Evolutionary conservation across 2,797 vertebrate genomes (phyloP).

Genomic region (Trematomus bernacchii): DNA sequence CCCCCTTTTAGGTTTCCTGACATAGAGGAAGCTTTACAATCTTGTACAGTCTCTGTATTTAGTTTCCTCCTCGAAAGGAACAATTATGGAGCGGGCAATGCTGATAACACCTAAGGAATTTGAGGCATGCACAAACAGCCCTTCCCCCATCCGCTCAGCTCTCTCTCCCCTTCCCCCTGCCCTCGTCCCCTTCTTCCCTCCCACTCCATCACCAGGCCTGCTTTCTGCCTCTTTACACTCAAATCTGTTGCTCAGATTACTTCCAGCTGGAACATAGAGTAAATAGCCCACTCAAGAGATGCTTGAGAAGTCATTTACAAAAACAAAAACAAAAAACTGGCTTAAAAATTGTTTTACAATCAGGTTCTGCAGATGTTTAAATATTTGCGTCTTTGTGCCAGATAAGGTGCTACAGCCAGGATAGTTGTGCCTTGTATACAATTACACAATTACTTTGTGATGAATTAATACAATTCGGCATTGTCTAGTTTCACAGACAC

Average conservation of each 20-base stretch:
- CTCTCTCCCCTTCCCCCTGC: slow-evolving; percentile 51
- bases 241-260: slow-evolving; percentile 72
- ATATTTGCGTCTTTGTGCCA: not conserved
- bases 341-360: not conserved
- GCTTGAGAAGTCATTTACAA: slow-evolving; percentile 28
- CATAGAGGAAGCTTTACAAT: slow-evolving; percentile 36
- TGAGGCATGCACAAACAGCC: slow-evolving; percentile 85
- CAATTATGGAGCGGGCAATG: slow-evolving; percentile 77
- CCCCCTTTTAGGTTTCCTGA: slow-evolving; percentile 9
- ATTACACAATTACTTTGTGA: not conserved
- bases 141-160: slow-evolving; percentile 73
- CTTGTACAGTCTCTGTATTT: slow-evolving; percentile 44
- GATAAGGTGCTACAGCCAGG: not conserved
- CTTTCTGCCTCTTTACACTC: slow-evolving; percentile 65
- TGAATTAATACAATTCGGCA: not conserved
- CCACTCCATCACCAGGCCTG: slow-evolving; percentile 68
- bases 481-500: not conserved
- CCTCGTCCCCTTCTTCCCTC: slow-evolving; percentile 66
- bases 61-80: slow-evolving; percentile 65
- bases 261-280: slow-evolving; percentile 67
- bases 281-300: slow-evolving; percentile 42
- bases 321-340: not conserved
- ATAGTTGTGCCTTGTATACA: not conserved
- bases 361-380: not conserved
- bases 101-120: slow-evolving; percentile 87